Base-by-base conservation (phyloP, 1,140 invertebrate genomes). In the Hestina assimilis region DNA sequence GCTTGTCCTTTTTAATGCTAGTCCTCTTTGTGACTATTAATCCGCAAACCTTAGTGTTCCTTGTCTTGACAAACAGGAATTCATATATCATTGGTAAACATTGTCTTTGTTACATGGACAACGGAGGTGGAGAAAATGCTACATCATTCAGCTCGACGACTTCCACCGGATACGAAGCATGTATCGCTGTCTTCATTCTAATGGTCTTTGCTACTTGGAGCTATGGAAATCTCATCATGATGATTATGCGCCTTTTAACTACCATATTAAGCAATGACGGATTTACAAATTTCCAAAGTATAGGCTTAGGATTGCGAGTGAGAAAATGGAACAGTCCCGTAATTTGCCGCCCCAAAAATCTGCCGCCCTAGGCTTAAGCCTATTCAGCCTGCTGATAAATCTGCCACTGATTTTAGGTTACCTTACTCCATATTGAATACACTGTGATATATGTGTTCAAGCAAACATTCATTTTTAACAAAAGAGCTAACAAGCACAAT, bases 11-110 rank as follows among this genome's bases (percentile, higher is more conserved):
- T 45, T 46, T 31, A 20, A 33, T 43, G 20, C 45, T 20, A 29
- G 8, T 24, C 42, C 24, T 57, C 56, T 51, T 59, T 40, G 52
- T 43, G 28, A 56, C 63, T 65, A 65, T 57, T 60, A 52, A 65
- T 64, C 57, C 62, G 40, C 38, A 51, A 51, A 35, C 66, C 47
- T 45, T 52, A 51, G 50, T 52, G 54, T 59, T 55, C 56, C 62
- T 62, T 58, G 59, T 59, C 51, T 63, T 57, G 63, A 63, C 62
- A 63, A 61, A 57, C 59, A 57, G 74, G 65, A 74, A 72, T 63
- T 66, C 62, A 66, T 74, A 69, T 66, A 70, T 77, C 74, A 72
- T 74, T 46, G 55, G 43, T 61, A 63, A 67, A 62, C 66, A 66
- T 50, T 62, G 72, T 75, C 65, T 60, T 53, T 61, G 38, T 61